phyloP scores from a whole-genome alignment of 2,797 vertebrate genomes.

The Chelmon rostratus region DNA sequence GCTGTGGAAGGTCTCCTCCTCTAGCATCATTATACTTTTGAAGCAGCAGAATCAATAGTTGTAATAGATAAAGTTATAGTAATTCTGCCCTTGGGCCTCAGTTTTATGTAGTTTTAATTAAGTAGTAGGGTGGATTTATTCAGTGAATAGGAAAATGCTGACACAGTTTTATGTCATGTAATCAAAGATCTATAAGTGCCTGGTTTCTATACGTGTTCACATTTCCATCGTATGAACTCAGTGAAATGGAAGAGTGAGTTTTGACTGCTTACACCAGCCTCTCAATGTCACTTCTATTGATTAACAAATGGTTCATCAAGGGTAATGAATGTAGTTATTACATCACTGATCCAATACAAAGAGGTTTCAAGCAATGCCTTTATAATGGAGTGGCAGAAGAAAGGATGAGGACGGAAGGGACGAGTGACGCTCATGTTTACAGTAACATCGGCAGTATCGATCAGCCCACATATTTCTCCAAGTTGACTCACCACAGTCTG shows the following conservation, averaged over 20 bases:
- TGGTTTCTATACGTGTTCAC: not conserved
- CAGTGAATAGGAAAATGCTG: constrained; percentile 24
- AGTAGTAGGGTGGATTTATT: constrained; percentile 5
- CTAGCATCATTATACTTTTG: not conserved
- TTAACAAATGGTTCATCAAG: constrained; percentile 12
- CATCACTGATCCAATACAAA: constrained; percentile 29
- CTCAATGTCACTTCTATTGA: constrained; percentile 35
- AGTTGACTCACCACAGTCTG: constrained; percentile 55
- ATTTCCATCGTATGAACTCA: constrained; percentile 29
- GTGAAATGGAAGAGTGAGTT: constrained; percentile 51
- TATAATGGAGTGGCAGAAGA: constrained; percentile 14
- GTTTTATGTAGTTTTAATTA: constrained; percentile 18
- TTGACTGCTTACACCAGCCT: constrained; percentile 27
- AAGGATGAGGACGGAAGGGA: constrained; percentile 14
- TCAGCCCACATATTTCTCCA: constrained; percentile 54
- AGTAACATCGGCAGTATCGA: constrained; percentile 34
- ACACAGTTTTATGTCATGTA: not conserved
- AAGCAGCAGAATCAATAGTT: not conserved
- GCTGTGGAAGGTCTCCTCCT: not conserved
- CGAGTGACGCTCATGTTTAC: constrained; percentile 35
- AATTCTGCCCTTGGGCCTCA: not conserved
- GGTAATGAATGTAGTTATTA: constrained; percentile 35
- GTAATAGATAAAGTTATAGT: too few species aligned
- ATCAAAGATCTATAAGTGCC: constrained; percentile 6
- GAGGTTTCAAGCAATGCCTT: constrained; percentile 24